These are phyloP conservation scores for Apteryx owenii DNA, from an alignment of 2,113 vertebrate species.

Conservation along the genomic window DNA sequence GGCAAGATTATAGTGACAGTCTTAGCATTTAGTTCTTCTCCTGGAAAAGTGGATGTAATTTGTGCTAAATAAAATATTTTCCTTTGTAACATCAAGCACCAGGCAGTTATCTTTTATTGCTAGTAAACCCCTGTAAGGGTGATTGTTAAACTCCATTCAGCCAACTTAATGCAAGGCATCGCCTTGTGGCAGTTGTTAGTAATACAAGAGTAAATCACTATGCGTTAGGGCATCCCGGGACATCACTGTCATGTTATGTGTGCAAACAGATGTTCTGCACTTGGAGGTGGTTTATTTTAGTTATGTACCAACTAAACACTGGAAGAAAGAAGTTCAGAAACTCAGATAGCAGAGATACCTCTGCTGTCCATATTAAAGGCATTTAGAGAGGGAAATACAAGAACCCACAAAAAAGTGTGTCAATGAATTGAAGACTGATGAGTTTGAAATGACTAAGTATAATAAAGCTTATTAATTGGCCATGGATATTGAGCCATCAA, in stretches of 20 bases:
- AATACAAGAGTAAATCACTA: background rate
- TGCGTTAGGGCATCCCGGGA: fast-evolving
- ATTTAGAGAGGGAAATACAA: background rate
- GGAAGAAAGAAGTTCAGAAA: background rate
- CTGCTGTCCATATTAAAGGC: background rate
- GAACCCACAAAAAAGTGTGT: background rate
- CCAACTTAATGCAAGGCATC: background rate
- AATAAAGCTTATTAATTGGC: background rate
- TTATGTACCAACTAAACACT: background rate
- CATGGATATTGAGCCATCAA: background rate
- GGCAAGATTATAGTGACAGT: background rate
- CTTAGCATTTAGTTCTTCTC: background rate
- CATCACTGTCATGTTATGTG: fast-evolving
- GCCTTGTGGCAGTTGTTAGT: background rate
- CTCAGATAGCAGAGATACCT: background rate
- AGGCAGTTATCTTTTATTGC: background rate
- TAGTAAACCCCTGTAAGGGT: background rate
- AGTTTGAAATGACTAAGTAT: background rate
- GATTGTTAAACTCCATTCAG: background rate
- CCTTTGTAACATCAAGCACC: background rate
- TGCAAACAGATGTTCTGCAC: background rate
- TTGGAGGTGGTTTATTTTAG: background rate
- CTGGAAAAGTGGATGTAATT: background rate
- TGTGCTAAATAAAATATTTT: background rate
- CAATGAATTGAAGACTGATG: background rate